Conservation (phyloP, 2,797 vertebrate genomes). For the Micropoecilia bifurca region DNA sequence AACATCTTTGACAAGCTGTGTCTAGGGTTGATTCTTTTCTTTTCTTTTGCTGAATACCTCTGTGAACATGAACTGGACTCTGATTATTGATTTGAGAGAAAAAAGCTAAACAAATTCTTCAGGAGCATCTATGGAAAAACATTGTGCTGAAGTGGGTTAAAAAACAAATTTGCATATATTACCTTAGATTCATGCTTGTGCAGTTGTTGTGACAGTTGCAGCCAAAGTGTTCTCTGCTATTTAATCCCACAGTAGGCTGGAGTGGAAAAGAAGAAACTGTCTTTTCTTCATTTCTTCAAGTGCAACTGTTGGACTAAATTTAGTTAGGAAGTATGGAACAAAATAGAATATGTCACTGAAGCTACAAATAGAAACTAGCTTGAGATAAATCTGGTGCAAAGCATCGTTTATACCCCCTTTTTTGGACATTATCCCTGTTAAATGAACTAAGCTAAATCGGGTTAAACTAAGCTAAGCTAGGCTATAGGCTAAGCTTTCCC, state of each 20-base stretch:
- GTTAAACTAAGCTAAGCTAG: no score
- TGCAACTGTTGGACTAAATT: not conserved
- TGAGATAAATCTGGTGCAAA: no score
- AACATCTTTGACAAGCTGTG: slow-evolving; percentile 21
- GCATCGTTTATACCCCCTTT: no score
- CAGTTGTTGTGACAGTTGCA: slow-evolving; percentile 14
- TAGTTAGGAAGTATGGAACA: not conserved
- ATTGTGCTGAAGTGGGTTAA: slow-evolving; percentile 32
- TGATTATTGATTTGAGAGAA: slow-evolving; percentile 39
- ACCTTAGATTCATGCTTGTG: slow-evolving; percentile 11
- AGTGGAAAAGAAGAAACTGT: slow-evolving; percentile 2
- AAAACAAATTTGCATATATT: slow-evolving; percentile 31
- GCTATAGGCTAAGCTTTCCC: not conserved
- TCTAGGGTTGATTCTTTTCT: slow-evolving; percentile 31
- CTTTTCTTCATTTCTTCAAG: not conserved
- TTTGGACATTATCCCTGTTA: no score
- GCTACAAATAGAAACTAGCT: no score
- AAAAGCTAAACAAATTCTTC: slow-evolving; percentile 1
- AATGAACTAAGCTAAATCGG: no score
- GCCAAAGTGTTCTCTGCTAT: slow-evolving; percentile 6
- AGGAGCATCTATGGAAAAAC: not conserved
- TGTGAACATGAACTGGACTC: slow-evolving; percentile 13
- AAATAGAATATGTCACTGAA: no score
- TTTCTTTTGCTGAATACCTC: slow-evolving; percentile 33
- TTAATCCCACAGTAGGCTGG: slow-evolving; percentile 15